Conservation (phyloP, 2,113 vertebrate genomes). For the Halcyon senegalensis region DNA sequence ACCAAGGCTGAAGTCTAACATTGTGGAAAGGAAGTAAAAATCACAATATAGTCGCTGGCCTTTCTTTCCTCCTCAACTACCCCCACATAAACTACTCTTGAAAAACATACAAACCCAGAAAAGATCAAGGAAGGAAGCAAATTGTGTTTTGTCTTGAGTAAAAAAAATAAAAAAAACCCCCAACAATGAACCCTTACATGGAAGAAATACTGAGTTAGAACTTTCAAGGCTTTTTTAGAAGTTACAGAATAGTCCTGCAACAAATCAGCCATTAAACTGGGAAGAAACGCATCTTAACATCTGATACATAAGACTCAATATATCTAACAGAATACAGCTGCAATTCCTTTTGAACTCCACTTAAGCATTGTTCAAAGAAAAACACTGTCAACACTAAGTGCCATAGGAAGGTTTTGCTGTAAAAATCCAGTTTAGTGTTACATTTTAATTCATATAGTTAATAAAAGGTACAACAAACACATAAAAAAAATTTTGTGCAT, state of each 20-base stretch:
- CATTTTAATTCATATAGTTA: neutral
- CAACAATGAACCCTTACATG: neutral
- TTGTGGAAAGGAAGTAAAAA: neutral
- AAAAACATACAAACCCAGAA: neutral
- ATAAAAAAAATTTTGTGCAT: neutral
- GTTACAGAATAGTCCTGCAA: neutral
- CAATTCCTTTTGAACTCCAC: neutral
- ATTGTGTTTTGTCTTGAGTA: neutral
- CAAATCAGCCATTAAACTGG: neutral
- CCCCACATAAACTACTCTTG: neutral
- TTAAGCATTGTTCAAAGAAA: neutral
- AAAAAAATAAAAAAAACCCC: neutral
- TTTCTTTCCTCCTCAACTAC: neutral
- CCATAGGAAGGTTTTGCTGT: neutral
- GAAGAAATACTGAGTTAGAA: neutral
- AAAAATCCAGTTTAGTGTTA: neutral
- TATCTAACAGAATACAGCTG: neutral
- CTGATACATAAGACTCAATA: neutral
- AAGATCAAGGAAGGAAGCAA: neutral
- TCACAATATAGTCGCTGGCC: neutral
- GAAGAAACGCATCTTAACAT: neutral
- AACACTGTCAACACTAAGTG: neutral
- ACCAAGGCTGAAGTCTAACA: neutral
- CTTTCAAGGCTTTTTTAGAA: neutral
- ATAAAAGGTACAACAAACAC: neutral